These are phyloP conservation scores for Ischnus inquisitorius DNA, from an alignment of 2,888 invertebrate genomes.

Conservation along the genomic window DNA sequence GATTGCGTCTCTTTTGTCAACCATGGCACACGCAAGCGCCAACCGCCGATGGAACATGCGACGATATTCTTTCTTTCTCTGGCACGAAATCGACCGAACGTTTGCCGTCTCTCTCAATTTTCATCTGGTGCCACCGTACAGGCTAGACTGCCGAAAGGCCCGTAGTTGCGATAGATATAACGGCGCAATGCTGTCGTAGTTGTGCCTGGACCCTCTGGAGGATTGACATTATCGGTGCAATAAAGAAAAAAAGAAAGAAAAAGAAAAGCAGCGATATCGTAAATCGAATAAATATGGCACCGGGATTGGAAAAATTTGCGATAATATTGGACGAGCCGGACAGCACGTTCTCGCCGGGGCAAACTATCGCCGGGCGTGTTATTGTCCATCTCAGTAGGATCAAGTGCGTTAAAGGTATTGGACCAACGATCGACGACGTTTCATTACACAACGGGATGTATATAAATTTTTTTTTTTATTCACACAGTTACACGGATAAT, in stretches of 20 bases:
- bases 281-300: slow-evolving; percentile 2
- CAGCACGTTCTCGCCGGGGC: slow-evolving; percentile 90
- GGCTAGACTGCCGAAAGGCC: not conserved
- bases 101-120: slow-evolving; percentile 6
- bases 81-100: slow-evolving; percentile 8
- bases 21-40: not conserved
- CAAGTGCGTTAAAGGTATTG: slow-evolving; percentile 44
- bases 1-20: not conserved
- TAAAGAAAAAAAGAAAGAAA: not conserved
- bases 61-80: slow-evolving; percentile 13
- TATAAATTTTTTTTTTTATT: not conserved
- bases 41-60: slow-evolving; percentile 13
- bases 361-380: slow-evolving; percentile 89
- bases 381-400: slow-evolving; percentile 46
- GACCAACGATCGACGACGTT: not conserved
- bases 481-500: not conserved
- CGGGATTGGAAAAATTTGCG: slow-evolving; percentile 84
- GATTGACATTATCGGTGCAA: not conserved
- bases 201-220: not conserved
- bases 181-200: not conserved
- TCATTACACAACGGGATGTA: not conserved
- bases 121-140: not conserved
- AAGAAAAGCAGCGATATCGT: slow-evolving; percentile 11
- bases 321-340: slow-evolving; percentile 86
- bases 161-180: not conserved